Conservation (phyloP, 2,888 invertebrate genomes). For the Pecten maximus region DNA sequence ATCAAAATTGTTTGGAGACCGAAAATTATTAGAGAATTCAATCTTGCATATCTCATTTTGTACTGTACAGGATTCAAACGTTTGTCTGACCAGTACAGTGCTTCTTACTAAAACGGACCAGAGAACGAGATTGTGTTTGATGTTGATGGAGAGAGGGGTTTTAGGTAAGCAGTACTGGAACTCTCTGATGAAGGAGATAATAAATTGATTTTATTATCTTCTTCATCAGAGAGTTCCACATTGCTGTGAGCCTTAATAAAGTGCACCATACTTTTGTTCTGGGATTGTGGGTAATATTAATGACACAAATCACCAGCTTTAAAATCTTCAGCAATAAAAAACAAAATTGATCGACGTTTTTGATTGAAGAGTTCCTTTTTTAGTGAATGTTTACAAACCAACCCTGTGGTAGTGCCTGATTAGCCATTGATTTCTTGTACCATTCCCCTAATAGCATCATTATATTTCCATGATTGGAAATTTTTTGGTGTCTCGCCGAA, state of each 20-base stretch:
- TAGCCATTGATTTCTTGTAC: conserved; percentile 26
- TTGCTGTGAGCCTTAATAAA: background rate
- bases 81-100: background rate
- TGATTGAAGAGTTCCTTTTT: conserved; percentile 22
- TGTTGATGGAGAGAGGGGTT: too few relatives aligned
- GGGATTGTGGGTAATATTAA: conserved; percentile 19
- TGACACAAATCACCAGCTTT: conserved; percentile 30
- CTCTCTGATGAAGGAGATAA: conserved; percentile 16
- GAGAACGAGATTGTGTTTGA: too few relatives aligned
- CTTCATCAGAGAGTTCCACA: background rate
- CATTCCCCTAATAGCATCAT: background rate
- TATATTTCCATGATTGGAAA: conserved; percentile 9
- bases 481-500: conserved; percentile 18
- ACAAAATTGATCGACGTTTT: background rate
- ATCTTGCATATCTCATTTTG: background rate
- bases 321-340: background rate
- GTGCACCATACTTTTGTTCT: background rate
- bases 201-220: background rate
- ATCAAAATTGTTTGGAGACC: too few relatives aligned
- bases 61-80: background rate
- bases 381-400: background rate
- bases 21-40: too few relatives aligned
- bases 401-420: background rate
- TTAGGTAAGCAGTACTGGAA: background rate
- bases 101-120: background rate